These are phyloP conservation scores for Leptarthrus brevirostris DNA, from an alignment of 2,888 invertebrate species.

Conservation along the genomic window DNA sequence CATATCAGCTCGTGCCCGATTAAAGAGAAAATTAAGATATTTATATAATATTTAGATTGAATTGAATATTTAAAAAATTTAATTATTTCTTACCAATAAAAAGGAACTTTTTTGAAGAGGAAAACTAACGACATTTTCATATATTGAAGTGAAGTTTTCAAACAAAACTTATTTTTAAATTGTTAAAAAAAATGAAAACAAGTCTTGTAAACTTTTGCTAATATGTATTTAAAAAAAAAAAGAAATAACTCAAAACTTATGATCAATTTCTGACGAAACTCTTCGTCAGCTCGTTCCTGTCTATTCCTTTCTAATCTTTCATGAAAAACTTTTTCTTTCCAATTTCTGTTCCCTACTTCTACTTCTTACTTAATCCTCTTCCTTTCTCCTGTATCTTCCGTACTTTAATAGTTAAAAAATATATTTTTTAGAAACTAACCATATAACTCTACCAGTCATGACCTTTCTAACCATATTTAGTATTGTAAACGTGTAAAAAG, in stretches of 20 bases:
- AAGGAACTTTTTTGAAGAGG: constrained; percentile 6
- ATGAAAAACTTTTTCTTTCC: no score
- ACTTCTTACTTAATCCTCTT: no score
- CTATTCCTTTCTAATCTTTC: no score
- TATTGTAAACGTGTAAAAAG: constrained; percentile 39
- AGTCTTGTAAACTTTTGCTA: constrained; percentile 27
- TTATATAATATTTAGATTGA: constrained; percentile 46
- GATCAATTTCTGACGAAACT: constrained; percentile 11
- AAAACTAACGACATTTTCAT: constrained; percentile 6
- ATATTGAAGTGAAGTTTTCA: constrained; percentile 25
- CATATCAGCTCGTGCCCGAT: constrained; percentile 69
- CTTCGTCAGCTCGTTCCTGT: no score
- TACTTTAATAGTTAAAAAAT: no score
- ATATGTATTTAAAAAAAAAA: no score
- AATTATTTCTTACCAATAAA: constrained; percentile 43
- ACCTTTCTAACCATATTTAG: constrained; percentile 25
- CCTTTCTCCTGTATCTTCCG: no score
- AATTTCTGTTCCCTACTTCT: no score
- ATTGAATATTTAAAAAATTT: constrained; percentile 40
- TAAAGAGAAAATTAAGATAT: constrained; percentile 54
- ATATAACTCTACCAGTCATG: constrained; percentile 16
- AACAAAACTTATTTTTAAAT: constrained; percentile 31
- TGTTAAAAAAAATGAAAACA: constrained; percentile 22
- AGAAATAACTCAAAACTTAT: constrained; percentile 29
- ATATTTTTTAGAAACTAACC: no score